Percentiles rank a stretch among this genome's conserved stretches.
Evolutionary conservation across 2,113 vertebrate species (phyloP).

Genomic region (Illadopsis cleaveri): DNA sequence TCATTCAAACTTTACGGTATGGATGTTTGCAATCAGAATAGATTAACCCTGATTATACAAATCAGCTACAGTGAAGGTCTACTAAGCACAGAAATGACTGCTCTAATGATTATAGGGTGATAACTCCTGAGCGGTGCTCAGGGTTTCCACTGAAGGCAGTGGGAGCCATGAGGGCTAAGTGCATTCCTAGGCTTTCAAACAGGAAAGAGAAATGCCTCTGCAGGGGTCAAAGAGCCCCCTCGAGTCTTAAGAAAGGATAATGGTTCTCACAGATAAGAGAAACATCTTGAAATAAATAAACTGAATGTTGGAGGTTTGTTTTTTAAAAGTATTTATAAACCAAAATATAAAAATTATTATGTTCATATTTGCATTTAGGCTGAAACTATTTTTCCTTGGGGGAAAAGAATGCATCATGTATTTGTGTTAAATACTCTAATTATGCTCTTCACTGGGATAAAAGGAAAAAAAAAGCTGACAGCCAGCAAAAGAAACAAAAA

Average conservation of each 20-base stretch:
- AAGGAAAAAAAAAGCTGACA: slow-evolving; percentile 84
- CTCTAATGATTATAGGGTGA: slow-evolving; percentile 24
- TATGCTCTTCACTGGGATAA: slow-evolving; percentile 53
- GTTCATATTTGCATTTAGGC: neutral
- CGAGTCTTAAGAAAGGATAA: neutral
- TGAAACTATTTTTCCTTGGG: neutral
- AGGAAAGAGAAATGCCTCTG: neutral
- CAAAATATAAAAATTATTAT: neutral
- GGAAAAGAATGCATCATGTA: neutral
- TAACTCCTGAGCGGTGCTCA: neutral
- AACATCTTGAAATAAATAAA: slow-evolving; percentile 7
- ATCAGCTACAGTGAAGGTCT: slow-evolving; percentile 39
- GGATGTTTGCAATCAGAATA: slow-evolving; percentile 41
- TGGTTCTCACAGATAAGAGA: neutral
- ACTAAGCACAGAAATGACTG: slow-evolving; percentile 48
- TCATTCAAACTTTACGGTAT: neutral
- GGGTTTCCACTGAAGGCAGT: neutral
- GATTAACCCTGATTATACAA: slow-evolving; percentile 59
- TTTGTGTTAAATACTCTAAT: slow-evolving; percentile 57
- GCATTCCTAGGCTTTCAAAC: neutral
- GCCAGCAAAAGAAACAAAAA: slow-evolving; percentile 84
- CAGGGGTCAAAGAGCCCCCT: neutral
- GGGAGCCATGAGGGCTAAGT: neutral
- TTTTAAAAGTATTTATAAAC: neutral
- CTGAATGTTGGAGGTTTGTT: neutral